Base-by-base conservation (phyloP, 2,113 vertebrate genomes). In the Epinephelus lanceolatus region DNA sequence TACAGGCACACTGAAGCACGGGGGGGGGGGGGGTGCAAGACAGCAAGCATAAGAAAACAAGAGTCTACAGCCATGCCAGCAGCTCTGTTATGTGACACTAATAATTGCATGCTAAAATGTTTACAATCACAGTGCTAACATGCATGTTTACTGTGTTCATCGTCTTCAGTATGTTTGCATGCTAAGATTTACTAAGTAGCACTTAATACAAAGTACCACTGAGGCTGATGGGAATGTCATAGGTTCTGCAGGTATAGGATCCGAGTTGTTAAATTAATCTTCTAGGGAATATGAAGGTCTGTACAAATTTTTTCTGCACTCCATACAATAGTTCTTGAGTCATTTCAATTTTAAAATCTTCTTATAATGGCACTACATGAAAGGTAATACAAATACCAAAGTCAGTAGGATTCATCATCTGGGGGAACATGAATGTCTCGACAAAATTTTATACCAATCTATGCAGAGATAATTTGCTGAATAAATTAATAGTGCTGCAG, bases 11-110 rank as follows among this genome's bases (percentile, higher is more conserved):
- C 25, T 55, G 23, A 89, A 63, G 84, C 10, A 21, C 45, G 12
- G 18, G 25, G 25, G 25, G 2, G 25, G 17, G 33, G 55, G 69
- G 4, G 23, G 45, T 27, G 56, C 15, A 61, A 71, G 27, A 68
- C 37, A 77, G 68, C 42, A 2, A 68, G 45, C 52, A 76, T 63
- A 61, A 19, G 40, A 68, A 81, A 73, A 78, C 71, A 81, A 60
- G 37, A 72, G 61, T 18, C 57, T 45, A 1, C 25, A 70, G 25
- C 33, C 51, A 53, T 37, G 72, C 33, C 23, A 27, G 53, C 51
- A 40, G n/a, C 72, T 49, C 53, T 10, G 27, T 27, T 27, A 27
- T 27, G 25, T 18, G 55, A 57, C 7, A 17, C 30, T 52, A 21
- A 76, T 6, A 19, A 0, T 30, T 27, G 21, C 23, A 67, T 12